Evolutionary conservation across 2,113 vertebrate genomes (phyloP).

Genomic region (Girardinichthys multiradiatus): DNA sequence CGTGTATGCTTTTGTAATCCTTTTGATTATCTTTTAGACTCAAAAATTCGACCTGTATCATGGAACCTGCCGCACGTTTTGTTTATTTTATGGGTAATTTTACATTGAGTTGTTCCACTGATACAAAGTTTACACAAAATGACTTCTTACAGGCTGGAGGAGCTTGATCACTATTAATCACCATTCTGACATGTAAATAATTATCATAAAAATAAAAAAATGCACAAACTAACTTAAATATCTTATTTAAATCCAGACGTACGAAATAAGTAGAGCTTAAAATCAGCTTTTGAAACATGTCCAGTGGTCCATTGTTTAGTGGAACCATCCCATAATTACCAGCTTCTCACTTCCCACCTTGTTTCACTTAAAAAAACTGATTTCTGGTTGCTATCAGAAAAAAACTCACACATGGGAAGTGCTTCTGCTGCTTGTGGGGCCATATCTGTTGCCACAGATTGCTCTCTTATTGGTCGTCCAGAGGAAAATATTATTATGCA

Average conservation of each 20-base stretch:
- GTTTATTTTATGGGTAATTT: not conserved
- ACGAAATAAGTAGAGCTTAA: not conserved
- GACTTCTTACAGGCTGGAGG: not conserved
- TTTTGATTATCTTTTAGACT: not conserved
- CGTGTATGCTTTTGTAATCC: not conserved
- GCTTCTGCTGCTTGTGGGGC: constrained; percentile 25
- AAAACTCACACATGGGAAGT: constrained; percentile 14
- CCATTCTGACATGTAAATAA: not conserved
- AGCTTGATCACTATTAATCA: too few relatives aligned
- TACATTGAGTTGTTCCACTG: not conserved
- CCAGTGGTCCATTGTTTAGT: not conserved
- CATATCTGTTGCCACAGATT: constrained; percentile 22
- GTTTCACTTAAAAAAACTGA: not conserved
- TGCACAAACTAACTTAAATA: not conserved
- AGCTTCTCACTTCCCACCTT: not conserved
- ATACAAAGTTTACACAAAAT: not conserved
- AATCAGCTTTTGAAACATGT: too few relatives aligned
- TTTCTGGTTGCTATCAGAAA: constrained; percentile 35
- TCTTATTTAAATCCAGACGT: not conserved
- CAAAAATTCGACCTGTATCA: not conserved
- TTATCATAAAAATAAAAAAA: not conserved
- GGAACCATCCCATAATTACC: not conserved
- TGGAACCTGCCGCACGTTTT: not conserved
- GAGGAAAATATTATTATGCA: constrained; percentile 28
- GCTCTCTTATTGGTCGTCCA: constrained; percentile 2